Evolutionary conservation across 92 coral and sea anemone species (phyloP), one percentile per base, ranked within the genome.

Genomic region (Scolanthus callimorphus): DNA sequence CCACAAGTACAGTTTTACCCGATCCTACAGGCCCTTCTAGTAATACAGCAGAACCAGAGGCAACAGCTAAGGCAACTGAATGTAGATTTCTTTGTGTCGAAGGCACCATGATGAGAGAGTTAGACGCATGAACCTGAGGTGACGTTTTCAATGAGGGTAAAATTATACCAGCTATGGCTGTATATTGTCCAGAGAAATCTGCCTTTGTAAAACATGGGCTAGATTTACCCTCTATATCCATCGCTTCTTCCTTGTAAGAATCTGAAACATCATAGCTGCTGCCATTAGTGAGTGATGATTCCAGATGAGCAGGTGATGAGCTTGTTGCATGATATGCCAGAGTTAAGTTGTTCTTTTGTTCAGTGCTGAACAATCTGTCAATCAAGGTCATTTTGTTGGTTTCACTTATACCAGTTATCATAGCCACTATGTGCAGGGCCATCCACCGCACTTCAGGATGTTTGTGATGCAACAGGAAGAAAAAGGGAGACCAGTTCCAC

Each of bases 1-100:
- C 96, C 12, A 88, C 96, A 15, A 88, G 69, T 25, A 82, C 58
- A 24, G 98, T 92, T 71, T 92, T 92, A 0, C 98, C 96, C 44
- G 86, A 79, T 0, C 98, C 98, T 28, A 92, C 90, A 44, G 90
- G 79, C 44, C 98, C 98, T 31, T 79, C 82, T 10, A 92, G 74
- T 41, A 92, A 63, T 28, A 92, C 77, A 12, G 91, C 96, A 56
- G 76, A 73, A 0, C 90, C 96, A 37, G 96, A 57, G 11, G 88
- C 90, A 28, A 88, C 84, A 0, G 96, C 95, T 13, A 92, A 39
- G n/a, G 84, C 77, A 38, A 92, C 81, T 1, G 94, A 82, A 31
- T 80, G 90, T 27, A 92, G 72, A 55, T 92, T 92, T 44, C 62
- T 78, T 49, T 57, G 39, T 2, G 84, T 81, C 24, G 96, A 88